Conservation (phyloP, 2,888 invertebrate genomes). For the Sepioteuthis lessoniana region DNA sequence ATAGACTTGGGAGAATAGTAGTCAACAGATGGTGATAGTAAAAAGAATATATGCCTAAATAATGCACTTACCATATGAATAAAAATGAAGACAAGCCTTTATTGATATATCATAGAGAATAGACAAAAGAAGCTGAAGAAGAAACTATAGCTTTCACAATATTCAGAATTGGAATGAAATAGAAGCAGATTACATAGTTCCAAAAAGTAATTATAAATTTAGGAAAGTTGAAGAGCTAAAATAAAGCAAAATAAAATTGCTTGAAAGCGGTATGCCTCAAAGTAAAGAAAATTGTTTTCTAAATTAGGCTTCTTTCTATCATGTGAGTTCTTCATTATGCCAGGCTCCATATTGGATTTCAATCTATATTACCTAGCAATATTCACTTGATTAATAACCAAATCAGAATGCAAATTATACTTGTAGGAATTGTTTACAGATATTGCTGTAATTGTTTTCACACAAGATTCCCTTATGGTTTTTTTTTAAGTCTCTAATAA, state of each 20-base stretch:
- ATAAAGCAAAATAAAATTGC: neutral
- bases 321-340: neutral
- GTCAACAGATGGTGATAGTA: neutral
- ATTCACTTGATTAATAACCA: neutral
- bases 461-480: neutral
- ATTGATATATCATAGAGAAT: neutral
- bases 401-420: neutral
- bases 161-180: neutral
- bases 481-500: neutral
- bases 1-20: too few relatives aligned
- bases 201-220: slow-evolving; percentile 21
- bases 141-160: neutral
- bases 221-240: slow-evolving; percentile 10
- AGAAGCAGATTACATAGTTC: neutral
- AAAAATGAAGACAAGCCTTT: neutral
- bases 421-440: neutral
- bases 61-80: neutral
- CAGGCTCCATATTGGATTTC: neutral
- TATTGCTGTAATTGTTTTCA: slow-evolving; percentile 13
- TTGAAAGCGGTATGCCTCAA: neutral
- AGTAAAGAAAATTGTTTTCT: neutral
- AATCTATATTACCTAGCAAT: neutral
- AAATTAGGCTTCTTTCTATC: slow-evolving; percentile 15
- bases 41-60: neutral
- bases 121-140: neutral